These are phyloP conservation scores for Nebria ingens DNA, from an alignment of 1,140 invertebrate species.

Conservation along the genomic window DNA sequence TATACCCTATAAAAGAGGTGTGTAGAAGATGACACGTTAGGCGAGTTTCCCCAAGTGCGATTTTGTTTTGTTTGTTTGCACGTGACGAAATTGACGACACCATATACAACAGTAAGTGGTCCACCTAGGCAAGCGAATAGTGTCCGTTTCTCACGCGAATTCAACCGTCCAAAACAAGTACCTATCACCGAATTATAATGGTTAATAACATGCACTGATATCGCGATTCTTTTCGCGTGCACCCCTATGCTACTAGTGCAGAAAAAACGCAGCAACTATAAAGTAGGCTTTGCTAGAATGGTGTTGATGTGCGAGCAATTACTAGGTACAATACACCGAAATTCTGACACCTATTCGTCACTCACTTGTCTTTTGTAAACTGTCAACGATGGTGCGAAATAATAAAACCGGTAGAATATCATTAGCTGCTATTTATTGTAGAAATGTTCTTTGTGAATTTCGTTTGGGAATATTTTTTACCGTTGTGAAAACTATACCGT, in stretches of 20 bases:
- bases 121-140: background rate
- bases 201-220: background rate
- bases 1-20: background rate
- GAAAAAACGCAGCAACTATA: too few relatives aligned
- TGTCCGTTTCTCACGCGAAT: background rate
- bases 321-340: background rate
- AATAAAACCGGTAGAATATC: background rate
- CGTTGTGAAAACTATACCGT: too few relatives aligned
- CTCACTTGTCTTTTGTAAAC: background rate
- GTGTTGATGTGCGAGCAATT: background rate
- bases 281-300: background rate
- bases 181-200: background rate
- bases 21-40: background rate
- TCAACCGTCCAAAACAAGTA: background rate
- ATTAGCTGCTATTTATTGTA: too few relatives aligned
- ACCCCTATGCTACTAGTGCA: background rate
- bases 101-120: background rate
- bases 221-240: background rate
- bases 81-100: background rate
- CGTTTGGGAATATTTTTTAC: too few relatives aligned
- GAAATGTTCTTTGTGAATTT: too few relatives aligned
- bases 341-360: conserved; percentile 7
- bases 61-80: conserved; percentile 1
- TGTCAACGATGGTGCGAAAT: too few relatives aligned
- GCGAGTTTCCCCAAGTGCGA: background rate